phyloP scores from a whole-genome alignment of 1,140 invertebrate genomes.

The Ptiloglossa arizonensis region DNA sequence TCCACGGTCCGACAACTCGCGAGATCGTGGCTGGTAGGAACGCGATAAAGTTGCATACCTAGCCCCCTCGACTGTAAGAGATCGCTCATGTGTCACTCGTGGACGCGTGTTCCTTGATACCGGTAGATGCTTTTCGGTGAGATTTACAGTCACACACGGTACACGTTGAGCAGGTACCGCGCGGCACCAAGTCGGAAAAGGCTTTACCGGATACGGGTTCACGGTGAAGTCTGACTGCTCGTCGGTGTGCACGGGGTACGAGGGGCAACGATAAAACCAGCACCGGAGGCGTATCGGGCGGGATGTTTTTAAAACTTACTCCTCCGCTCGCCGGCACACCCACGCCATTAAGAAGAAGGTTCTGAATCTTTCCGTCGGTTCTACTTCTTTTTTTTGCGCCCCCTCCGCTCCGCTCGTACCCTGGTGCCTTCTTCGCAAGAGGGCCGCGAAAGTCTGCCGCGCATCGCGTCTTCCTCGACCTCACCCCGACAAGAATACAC shows the following conservation, averaged over 20 bases:
- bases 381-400: neutral
- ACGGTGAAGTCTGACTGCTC: conserved; percentile 19
- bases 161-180: conserved; percentile 55
- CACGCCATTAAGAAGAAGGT: conserved; percentile 65
- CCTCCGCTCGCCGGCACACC: conserved; percentile 56
- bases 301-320: conserved; percentile 74
- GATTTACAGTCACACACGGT: conserved; percentile 62
- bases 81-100: conserved; percentile 48
- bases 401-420: conserved; percentile 30
- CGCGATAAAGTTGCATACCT: conserved; percentile 54
- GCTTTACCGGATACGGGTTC: conserved; percentile 52
- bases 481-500: conserved; percentile 71
- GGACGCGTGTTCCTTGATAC: conserved; percentile 62
- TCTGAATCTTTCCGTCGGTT: conserved; percentile 36
- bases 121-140: conserved; percentile 56
- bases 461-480: conserved; percentile 57
- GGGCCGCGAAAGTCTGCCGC: conserved; percentile 52
- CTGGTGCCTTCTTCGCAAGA: conserved; percentile 38
- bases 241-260: neutral
- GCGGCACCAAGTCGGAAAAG: conserved; percentile 39
- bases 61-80: conserved; percentile 47
- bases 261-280: conserved; percentile 64
- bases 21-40: conserved; percentile 6
- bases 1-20: too few relatives aligned
- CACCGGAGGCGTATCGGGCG: conserved; percentile 53